Base-by-base conservation (phyloP, 2,888 invertebrate genomes). In the Odontocolon sp. region DNA sequence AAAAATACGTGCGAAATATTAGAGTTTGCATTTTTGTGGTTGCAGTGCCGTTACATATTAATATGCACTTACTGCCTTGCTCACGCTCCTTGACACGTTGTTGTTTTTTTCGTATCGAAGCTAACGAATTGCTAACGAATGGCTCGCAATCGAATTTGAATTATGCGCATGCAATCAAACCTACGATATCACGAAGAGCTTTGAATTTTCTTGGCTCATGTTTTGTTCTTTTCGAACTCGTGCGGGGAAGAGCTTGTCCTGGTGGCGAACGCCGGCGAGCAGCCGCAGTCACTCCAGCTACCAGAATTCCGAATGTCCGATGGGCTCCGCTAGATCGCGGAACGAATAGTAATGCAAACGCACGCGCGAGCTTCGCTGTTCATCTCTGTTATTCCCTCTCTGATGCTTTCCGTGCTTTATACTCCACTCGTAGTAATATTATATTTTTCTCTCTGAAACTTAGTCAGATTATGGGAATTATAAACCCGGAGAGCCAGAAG, bases 391-490 rank as follows among this genome's bases (percentile, higher is more conserved):
- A 57, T 57, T n/a, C 54, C 57, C 56, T 56, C 33, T 36, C 38
- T 21, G 33, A 26, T 38, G 14, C 38, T 59, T 16, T 31, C 28
- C 26, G 52, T 33, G 40, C 63, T 56, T 64, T 47, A n/a, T n/a
- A n/a, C n/a, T n/a, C n/a, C n/a, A 50, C 70, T 78, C 57, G 28
- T 71, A 73, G 71, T 80, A 82, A 81, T 77, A 80, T 63, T 52
- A 82, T 81, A 82, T 83, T 83, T 82, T 84, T 82, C 81, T 81
- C 76, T 68, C 64, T 64, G 77, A 74, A 84, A 81, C 79, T 75
- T 80, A 80, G 80, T 70, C 73, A 82, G 85, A 84, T 87, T 87
- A 86, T 78, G 80, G 81, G 84, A 85, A 84, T 85, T 83, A 85
- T 83, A 82, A 80, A 83, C 77, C 69, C 16, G 52, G 2, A 14